Conservation (phyloP, 2,113 vertebrate genomes). For the Centrocercus urophasianus region DNA sequence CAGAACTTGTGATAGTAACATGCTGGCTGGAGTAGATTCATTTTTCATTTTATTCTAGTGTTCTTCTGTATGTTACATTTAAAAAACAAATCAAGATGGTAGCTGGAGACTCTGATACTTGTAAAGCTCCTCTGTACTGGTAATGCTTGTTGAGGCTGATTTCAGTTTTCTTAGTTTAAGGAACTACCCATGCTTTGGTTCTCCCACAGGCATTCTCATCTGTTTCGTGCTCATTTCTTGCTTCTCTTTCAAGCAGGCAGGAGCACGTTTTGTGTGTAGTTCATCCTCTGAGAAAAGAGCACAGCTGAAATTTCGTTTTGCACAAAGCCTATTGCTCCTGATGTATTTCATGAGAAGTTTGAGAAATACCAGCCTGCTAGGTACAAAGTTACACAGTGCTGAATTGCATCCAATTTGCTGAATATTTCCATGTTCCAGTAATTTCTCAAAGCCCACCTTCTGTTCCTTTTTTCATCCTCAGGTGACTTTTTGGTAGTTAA, state of each 20-base stretch:
- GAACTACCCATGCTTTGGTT: neutral
- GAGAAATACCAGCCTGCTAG: neutral
- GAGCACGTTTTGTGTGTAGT: neutral
- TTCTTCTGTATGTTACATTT: neutral
- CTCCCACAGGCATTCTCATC: neutral
- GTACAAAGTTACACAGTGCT: neutral
- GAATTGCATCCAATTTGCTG: neutral
- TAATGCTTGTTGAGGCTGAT: neutral
- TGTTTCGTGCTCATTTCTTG: no score
- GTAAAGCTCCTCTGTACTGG: neutral
- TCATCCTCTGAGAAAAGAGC: neutral
- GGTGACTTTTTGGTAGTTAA: neutral
- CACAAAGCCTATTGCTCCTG: neutral
- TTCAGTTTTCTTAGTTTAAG: neutral
- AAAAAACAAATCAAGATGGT: neutral
- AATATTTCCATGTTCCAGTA: neutral
- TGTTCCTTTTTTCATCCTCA: neutral
- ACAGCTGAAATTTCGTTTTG: neutral
- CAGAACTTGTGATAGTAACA: neutral
- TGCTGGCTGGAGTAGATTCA: neutral
- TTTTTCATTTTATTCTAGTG: neutral
- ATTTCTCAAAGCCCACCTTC: neutral
- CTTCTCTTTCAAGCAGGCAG: neutral
- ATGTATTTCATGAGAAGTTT: accelerated
- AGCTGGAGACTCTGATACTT: neutral